These are phyloP conservation scores for Tribolium castaneum DNA, from an alignment of 1,140 invertebrate genomes.

Conservation along the genomic window DNA sequence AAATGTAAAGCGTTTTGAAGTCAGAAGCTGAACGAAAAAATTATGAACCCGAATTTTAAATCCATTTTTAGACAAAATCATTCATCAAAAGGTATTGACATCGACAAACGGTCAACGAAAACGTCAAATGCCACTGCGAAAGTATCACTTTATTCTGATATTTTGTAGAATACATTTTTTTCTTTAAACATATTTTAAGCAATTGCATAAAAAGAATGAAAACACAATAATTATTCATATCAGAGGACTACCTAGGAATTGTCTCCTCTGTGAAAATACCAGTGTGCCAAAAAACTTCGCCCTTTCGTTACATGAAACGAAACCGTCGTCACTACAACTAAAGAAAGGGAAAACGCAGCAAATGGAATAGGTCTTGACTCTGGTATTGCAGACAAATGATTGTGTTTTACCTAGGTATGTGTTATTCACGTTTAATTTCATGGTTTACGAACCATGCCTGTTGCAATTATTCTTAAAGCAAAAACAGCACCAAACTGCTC, in stretches of 20 bases:
- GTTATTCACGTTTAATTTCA: constrained; percentile 48
- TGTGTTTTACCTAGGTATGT: constrained; percentile 32
- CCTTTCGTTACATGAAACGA: background rate
- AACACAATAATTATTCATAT: no score
- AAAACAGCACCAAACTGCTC: constrained; percentile 41
- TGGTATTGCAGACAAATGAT: background rate
- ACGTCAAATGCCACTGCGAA: no score
- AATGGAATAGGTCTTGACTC: constrained; percentile 7
- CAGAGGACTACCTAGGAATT: background rate
- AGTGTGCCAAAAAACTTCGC: background rate
- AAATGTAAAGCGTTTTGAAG: no score
- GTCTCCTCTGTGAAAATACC: background rate
- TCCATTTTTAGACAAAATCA: no score
- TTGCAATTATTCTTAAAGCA: constrained; percentile 45
- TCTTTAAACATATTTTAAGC: no score
- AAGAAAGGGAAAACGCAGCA: background rate
- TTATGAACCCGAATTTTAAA: no score
- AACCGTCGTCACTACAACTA: background rate
- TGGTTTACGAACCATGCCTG: constrained; percentile 46
- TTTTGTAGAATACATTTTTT: no score
- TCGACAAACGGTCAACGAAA: no score
- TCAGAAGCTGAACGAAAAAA: no score
- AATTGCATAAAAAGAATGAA: no score
- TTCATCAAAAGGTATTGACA: no score
- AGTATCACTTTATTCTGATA: no score